These are phyloP conservation scores for Propsilocerus akamusi DNA, from an alignment of 1,140 invertebrate species.

Conservation along the genomic window DNA sequence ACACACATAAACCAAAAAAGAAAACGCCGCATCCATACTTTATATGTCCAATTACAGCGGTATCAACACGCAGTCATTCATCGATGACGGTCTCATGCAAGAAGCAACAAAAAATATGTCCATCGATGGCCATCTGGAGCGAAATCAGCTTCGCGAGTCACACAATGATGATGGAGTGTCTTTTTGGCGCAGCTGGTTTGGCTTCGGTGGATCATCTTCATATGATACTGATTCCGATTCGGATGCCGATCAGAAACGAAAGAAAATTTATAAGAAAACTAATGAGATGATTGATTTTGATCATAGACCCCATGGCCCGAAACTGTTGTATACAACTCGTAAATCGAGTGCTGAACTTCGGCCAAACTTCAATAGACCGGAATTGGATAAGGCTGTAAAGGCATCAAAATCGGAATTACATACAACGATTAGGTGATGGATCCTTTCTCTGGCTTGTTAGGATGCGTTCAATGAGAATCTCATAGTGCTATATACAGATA, in stretches of 20 bases:
- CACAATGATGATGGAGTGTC: not conserved
- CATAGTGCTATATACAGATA: too few species aligned
- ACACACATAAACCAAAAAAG: too few species aligned
- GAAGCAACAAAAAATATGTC: not conserved
- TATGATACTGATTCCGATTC: not conserved
- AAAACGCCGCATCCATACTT: too few species aligned
- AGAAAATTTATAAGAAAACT: not conserved
- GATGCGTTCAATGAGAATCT: too few species aligned
- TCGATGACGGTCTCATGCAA: not conserved
- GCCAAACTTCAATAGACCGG: not conserved
- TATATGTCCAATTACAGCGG: too few species aligned
- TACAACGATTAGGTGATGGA: too few species aligned
- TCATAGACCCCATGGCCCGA: not conserved
- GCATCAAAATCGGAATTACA: too few species aligned
- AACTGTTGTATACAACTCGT: not conserved
- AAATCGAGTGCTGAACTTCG: conserved; percentile 1
- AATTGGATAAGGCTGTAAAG: not conserved
- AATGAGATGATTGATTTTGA: not conserved
- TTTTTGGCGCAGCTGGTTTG: not conserved
- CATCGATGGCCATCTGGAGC: not conserved
- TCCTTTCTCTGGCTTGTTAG: too few species aligned
- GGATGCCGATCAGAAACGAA: not conserved
- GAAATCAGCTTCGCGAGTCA: not conserved
- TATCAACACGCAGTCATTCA: too few species aligned
- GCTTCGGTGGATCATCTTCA: not conserved